Percentiles rank a stretch among this genome's conserved stretches.
Evolutionary conservation across 2,113 vertebrate species (phyloP).

Genomic region (Sisor rabdophorus): DNA sequence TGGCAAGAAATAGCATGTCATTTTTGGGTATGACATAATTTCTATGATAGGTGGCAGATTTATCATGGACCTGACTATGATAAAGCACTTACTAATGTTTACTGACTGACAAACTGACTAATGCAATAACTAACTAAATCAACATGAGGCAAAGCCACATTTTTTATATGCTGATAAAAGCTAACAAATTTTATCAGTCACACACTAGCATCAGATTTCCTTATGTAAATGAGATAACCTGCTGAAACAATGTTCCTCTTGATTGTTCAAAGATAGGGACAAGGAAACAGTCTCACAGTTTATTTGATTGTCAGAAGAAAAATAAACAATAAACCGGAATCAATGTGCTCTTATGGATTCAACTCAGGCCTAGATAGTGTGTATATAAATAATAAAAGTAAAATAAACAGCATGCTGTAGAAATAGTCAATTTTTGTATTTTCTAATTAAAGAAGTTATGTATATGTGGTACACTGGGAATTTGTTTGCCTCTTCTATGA

Average conservation of each 20-base stretch:
- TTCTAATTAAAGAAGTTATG: slow-evolving; percentile 15
- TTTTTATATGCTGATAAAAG: background rate
- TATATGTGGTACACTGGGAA: slow-evolving; percentile 27
- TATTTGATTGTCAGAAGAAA: background rate
- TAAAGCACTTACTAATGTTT: background rate
- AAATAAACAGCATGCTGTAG: background rate
- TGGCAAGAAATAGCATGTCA: no score
- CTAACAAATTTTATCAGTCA: slow-evolving; percentile 19
- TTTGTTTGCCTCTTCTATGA: slow-evolving; percentile 39
- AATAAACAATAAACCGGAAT: background rate
- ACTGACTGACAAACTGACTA: background rate
- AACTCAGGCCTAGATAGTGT: background rate
- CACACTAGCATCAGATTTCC: slow-evolving; percentile 14
- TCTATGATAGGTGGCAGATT: background rate
- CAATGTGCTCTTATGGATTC: background rate
- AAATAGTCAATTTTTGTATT: background rate
- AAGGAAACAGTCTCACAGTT: slow-evolving; percentile 10
- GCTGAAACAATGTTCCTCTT: slow-evolving; percentile 16
- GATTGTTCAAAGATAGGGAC: slow-evolving; percentile 11
- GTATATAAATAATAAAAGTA: background rate
- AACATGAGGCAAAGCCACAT: background rate
- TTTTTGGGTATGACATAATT: no score
- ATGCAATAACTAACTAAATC: background rate
- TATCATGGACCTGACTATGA: background rate
- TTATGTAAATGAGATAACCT: slow-evolving; percentile 38